These are phyloP conservation scores for Lamprologus sp. DNA, from an alignment of 2,113 vertebrate species.

Conservation along the genomic window DNA sequence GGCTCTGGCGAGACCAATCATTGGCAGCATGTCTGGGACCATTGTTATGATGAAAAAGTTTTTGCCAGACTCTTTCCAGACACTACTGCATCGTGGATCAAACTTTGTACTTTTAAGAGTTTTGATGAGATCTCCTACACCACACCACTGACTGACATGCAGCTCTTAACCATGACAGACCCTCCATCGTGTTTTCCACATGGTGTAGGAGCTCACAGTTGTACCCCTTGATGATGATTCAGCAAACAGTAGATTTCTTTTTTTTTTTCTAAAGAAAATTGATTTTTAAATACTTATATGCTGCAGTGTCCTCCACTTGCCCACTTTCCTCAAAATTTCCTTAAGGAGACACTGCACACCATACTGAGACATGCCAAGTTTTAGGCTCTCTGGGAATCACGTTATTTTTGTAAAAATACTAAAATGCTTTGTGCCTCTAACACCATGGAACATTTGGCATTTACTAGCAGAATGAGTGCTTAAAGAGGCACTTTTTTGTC, in stretches of 20 bases:
- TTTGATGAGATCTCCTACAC: neutral
- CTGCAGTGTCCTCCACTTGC: neutral
- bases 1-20: neutral
- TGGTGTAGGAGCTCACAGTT: neutral
- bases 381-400: accelerated
- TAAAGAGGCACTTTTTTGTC: neutral
- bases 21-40: neutral
- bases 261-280: neutral
- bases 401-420: neutral
- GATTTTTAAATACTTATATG: neutral
- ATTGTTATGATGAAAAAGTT: neutral
- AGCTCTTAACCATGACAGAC: neutral
- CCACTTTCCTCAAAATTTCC: neutral
- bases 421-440: neutral
- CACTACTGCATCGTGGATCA: neutral
- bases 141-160: neutral
- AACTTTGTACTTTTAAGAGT: neutral
- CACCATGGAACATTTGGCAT: neutral
- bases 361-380: neutral
- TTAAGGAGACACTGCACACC: neutral
- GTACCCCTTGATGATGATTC: neutral
- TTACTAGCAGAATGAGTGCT: neutral
- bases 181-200: neutral
- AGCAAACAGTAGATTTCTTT: accelerated
- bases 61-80: neutral